Conservation (phyloP, 2,113 vertebrate genomes). For the Tachuris rubrigastra region DNA sequence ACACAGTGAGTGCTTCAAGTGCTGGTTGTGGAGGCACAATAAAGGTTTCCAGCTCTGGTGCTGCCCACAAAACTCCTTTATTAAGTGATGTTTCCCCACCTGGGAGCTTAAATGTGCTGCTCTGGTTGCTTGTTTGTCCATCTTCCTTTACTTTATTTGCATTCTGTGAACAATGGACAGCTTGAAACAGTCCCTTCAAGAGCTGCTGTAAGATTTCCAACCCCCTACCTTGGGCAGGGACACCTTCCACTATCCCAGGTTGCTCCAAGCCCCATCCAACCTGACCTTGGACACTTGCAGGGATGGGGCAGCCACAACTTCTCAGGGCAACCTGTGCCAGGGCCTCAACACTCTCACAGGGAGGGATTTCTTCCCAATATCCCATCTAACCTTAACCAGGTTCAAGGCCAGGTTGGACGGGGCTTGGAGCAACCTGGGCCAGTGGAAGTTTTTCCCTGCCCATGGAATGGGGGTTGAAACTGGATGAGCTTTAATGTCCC, state of each 20-base stretch:
- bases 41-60: conserved; percentile 9
- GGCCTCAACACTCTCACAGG: fast-evolving
- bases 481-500: neutral
- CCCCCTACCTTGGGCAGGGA: neutral
- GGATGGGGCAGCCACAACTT: neutral
- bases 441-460: neutral
- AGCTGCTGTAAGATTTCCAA: neutral
- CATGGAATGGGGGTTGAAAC: neutral
- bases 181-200: neutral
- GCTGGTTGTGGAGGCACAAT: neutral
- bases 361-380: neutral
- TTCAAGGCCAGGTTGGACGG: fast-evolving
- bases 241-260: fast-evolving
- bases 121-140: neutral
- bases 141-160: neutral
- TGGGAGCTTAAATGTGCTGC: neutral
- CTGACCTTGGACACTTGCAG: neutral
- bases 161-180: neutral
- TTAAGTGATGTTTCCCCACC: neutral
- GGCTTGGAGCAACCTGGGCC: neutral
- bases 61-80: conserved; percentile 10
- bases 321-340: neutral
- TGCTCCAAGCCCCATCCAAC: fast-evolving
- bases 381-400: neutral
- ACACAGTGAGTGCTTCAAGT: conserved; percentile 13